phyloP scores from a whole-genome alignment of 1,140 invertebrate species.

The Euura saliciscinereae region DNA sequence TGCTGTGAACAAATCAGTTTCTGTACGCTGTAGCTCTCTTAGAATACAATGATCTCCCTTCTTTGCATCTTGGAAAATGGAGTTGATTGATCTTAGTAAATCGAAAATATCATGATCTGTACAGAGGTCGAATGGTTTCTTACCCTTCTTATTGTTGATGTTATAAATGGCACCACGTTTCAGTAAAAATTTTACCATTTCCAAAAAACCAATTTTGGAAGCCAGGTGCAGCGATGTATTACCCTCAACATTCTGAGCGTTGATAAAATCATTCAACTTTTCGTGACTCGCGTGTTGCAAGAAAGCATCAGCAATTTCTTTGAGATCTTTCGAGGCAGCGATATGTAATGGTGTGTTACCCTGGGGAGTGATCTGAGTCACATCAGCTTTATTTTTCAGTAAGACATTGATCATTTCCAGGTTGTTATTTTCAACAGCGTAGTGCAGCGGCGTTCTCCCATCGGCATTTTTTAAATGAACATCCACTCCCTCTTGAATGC shows the following conservation, averaged over 20 bases:
- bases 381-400: conserved; percentile 22
- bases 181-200: conserved; percentile 63
- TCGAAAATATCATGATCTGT: no score
- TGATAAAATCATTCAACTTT: conserved; percentile 40
- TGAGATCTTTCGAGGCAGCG: conserved; percentile 22
- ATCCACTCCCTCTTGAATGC: conserved; percentile 72
- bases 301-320: conserved; percentile 20
- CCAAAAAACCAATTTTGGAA: conserved; percentile 53
- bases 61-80: no score
- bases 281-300: conserved; percentile 7
- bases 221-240: conserved; percentile 35
- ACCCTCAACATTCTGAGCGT: conserved; percentile 18
- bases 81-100: no score
- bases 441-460: conserved; percentile 22
- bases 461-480: conserved; percentile 44
- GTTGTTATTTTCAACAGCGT: conserved; percentile 21
- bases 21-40: no score
- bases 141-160: no score
- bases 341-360: conserved; percentile 59
- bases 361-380: conserved; percentile 70
- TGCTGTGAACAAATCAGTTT: no score
- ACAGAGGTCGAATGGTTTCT: no score
- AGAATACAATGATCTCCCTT: no score
- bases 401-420: conserved; percentile 19
- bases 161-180: conserved; percentile 51